Conservation (phyloP, 2,888 invertebrate species). For the Ischnura elegans region DNA sequence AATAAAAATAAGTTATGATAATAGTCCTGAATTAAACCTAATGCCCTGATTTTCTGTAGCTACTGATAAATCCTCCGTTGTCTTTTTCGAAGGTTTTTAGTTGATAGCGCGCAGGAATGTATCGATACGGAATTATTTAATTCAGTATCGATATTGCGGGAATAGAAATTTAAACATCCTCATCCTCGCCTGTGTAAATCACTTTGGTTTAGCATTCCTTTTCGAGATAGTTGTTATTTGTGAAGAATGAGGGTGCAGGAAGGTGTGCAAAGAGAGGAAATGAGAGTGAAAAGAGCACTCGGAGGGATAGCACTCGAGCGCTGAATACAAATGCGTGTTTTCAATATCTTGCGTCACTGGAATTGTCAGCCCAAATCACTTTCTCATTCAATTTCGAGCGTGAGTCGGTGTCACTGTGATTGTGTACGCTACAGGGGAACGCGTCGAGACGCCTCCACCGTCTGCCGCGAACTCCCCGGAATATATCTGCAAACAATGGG, state of each 20-base stretch:
- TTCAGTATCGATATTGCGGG: no score
- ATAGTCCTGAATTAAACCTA: no score
- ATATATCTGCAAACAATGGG: conserved; percentile 4
- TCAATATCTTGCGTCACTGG: conserved; percentile 10
- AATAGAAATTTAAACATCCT: no score
- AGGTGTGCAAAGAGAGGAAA: background rate
- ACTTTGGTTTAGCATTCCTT: no score
- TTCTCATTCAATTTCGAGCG: conserved; percentile 11
- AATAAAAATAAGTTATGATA: no score
- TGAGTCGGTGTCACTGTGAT: background rate
- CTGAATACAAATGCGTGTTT: background rate
- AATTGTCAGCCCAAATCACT: conserved; percentile 33
- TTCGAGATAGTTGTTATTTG: background rate
- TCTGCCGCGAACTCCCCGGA: no score
- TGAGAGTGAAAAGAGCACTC: conserved; percentile 7
- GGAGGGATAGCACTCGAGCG: background rate
- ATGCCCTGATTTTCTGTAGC: no score
- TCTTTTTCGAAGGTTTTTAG: no score
- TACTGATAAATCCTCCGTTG: no score
- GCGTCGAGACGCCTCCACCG: background rate
- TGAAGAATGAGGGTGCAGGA: background rate
- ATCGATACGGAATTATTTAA: no score
- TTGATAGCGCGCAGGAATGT: no score
- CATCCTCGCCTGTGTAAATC: no score
- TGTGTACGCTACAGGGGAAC: background rate